A percentile compares a stretch with the other conserved stretches of the same genome.
phyloP scores from a whole-genome alignment of 2,888 invertebrate species.

The Meta bourneti region DNA sequence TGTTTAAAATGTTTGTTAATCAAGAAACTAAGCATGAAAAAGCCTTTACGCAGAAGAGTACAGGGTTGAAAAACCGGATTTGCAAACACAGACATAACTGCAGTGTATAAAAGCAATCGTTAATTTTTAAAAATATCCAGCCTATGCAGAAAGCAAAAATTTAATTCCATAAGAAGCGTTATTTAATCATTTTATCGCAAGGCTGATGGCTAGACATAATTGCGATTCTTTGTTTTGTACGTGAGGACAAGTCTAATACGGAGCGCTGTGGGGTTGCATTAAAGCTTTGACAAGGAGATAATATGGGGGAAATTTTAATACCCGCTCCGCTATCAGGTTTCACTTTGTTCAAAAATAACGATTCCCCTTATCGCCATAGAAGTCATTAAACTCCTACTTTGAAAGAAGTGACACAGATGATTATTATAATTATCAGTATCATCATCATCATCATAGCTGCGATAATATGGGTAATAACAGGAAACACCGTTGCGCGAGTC shows the following conservation, averaged over 20 bases:
- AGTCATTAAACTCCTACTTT: constrained; percentile 54
- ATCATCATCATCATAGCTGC: constrained; percentile 38
- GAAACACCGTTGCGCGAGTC: constrained; percentile 26
- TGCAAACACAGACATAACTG: no score
- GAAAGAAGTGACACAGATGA: constrained; percentile 59
- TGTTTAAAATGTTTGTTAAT: no score
- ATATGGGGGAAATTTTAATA: constrained; percentile 43
- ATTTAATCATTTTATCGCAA: constrained; percentile 45
- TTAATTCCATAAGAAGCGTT: background rate
- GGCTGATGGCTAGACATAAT: constrained; percentile 16
- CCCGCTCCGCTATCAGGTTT: constrained; percentile 25
- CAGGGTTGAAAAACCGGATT: no score
- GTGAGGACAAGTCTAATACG: constrained; percentile 31
- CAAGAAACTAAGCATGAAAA: no score
- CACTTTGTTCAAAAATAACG: constrained; percentile 48
- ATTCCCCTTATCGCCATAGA: constrained; percentile 47
- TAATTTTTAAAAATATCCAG: constrained; percentile 20
- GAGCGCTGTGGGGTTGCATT: constrained; percentile 15
- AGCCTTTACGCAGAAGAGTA: no score
- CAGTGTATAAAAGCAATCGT: constrained; percentile 8
- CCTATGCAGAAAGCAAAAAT: background rate
- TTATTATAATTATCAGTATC: constrained; percentile 59
- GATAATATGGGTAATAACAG: constrained; percentile 57
- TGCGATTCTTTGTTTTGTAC: constrained; percentile 47
- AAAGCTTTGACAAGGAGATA: constrained; percentile 40